Base-by-base conservation (phyloP, 2,113 vertebrate genomes). In the Saguinus imperator region DNA sequence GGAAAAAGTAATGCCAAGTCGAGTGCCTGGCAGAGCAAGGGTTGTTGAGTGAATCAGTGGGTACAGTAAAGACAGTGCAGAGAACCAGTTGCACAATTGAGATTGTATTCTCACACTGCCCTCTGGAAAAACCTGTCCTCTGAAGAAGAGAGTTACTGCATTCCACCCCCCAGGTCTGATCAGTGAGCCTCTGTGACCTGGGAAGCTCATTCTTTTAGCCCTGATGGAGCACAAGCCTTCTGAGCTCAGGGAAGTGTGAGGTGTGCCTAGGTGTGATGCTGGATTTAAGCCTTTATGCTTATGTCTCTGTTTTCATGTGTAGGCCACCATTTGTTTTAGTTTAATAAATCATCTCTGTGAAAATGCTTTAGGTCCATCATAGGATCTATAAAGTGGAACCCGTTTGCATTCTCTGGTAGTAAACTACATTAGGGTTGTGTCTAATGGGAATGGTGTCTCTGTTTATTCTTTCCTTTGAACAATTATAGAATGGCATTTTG, bases 291-390 rank as follows among this genome's bases (percentile, higher is more conserved):
- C 29, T 86, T 45, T 43, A 18, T 20, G 52, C 64, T 32, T 77
- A 1, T 2, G 17, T 85, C 48, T 96, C 73, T 81, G 12, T 52
- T 92, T 93, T 89, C 40, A 40, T 89, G 50, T 85, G 50, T 48
- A 96, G 70, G 13, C 27, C 52, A 43, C 55, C 61, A 64, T 29
- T 68, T 32, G 17, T 72, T 7, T 52, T 79, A 32, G 10, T 93
- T 91, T 80, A 96, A 90, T 92, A 95, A 95, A 45, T 89, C 48
- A 88, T 64, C 37, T 23, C 82, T 55, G 1, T 91, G 80, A 80
- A 75, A n/a, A 58, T 84, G 50, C 50, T 86, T 88, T 29, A 57
- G n/a, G 87, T 96, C n/a, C 79, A 3, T 81, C 94, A 50, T 29
- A n/a, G n/a, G n/a, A n/a, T 75, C 58, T 93, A 40, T 43, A 64